phyloP scores from a whole-genome alignment of 2,113 vertebrate species.

The Myotis lucifugus region DNA sequence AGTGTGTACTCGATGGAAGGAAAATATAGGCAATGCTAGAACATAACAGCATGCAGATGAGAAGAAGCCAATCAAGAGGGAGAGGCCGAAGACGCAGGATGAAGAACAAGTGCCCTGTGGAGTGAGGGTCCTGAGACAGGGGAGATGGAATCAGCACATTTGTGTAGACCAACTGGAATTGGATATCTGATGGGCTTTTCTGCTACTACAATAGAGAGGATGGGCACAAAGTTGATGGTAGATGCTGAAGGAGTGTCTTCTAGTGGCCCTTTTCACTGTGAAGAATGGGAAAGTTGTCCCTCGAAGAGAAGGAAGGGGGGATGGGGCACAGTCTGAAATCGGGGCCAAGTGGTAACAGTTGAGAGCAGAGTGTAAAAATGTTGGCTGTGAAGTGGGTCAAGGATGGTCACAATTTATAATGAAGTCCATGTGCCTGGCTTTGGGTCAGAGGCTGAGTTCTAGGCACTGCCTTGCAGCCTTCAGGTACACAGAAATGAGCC shows the following conservation, averaged over 20 bases:
- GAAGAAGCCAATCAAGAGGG: not conserved
- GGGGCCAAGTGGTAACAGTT: not conserved
- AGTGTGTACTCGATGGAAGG: not conserved
- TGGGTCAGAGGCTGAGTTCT: not conserved
- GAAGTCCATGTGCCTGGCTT: not conserved
- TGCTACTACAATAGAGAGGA: not conserved
- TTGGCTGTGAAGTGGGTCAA: not conserved
- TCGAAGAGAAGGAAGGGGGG: not conserved
- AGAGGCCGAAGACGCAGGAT: not conserved
- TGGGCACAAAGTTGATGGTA: not conserved
- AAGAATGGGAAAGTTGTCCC: not conserved
- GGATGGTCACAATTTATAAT: not conserved
- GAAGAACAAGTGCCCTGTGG: not conserved
- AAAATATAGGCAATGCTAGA: not conserved
- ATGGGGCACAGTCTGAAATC: not conserved
- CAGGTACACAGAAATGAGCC: not conserved
- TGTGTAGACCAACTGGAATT: fast-evolving
- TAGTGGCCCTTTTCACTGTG: not conserved
- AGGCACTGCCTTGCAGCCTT: not conserved
- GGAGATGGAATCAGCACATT: not conserved
- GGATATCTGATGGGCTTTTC: not conserved
- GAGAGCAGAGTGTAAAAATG: not conserved
- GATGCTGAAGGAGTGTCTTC: not conserved
- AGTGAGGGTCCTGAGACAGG: not conserved
- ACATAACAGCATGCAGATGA: not conserved